Base-by-base conservation (phyloP, 2,888 invertebrate species). In the Drosophila bunnanda region DNA sequence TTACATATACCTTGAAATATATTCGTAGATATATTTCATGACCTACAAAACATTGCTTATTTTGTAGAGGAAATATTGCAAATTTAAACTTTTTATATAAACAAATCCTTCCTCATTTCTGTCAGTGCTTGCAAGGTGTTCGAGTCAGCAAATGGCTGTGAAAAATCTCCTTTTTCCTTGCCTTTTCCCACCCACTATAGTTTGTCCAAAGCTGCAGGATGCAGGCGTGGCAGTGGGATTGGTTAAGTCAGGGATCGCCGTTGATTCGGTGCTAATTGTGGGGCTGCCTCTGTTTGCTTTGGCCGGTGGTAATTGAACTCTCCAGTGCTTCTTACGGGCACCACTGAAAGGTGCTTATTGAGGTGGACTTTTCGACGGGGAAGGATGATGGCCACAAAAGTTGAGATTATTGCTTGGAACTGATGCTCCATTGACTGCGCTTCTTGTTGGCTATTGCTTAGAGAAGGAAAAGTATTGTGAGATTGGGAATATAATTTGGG, bases 231-330 rank as follows among this genome's bases (percentile, higher is more conserved):
- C 50, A 52, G 22, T 20, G 43, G 38, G 17, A 44, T 46, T 58
- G 13, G 39, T 22, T 15, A 46, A 44, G 38, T 52, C 72, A 56
- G 53, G 64, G 73, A 65, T 75, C 54, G 50, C 56, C 61, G 71
- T 74, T 81, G 76, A 79, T 76, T 78, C 70, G 78, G 62, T 78
- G 87, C 84, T 87, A 83, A 83, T 87, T 87, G 87, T 81, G 79
- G 80, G 32, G 38, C 64, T 69, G 64, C 76, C 55, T 77, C 77
- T 75, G 75, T 67, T 62, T 55, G 66, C 52, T 22, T 74, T 78
- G 79, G 60, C 82, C 85, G 78, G 60, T 69, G 73, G 73, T 87
- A 82, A 84, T 86, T 86, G 85, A 81, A 82, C 80, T 74, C 61
- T 28, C 46, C 69, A 53, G 57, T 55, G 55, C 53, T 56, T 59